phyloP scores from a whole-genome alignment of 2,113 vertebrate genomes.

The Mixornis gularis region DNA sequence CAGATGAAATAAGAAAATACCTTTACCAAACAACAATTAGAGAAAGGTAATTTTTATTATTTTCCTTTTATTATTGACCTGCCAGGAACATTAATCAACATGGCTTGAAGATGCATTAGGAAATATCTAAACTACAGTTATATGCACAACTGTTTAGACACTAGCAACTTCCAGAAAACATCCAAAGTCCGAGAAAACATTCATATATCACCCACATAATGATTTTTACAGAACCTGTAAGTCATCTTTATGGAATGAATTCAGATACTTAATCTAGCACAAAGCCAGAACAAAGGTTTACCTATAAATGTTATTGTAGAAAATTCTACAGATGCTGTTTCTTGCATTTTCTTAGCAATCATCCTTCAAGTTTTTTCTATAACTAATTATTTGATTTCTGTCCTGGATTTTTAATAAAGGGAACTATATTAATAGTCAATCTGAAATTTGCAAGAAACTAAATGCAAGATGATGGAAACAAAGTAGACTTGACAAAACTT shows the following conservation, averaged over 20 bases:
- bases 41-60: conserved; percentile 9
- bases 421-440: background rate
- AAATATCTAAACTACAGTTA: background rate
- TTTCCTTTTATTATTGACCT: conserved; percentile 9
- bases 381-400: background rate
- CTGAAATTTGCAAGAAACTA: background rate
- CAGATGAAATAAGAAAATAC: background rate
- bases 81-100: background rate
- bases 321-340: background rate
- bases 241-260: background rate
- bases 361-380: background rate
- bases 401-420: background rate
- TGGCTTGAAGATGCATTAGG: background rate
- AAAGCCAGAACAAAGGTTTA: background rate
- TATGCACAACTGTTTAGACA: background rate
- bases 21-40: background rate
- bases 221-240: background rate
- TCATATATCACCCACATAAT: background rate
- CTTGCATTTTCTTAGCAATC: background rate
- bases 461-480: background rate
- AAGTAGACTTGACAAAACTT: background rate
- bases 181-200: background rate
- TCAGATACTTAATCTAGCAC: background rate
- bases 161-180: background rate
- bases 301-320: background rate